Evolutionary conservation across 2,797 vertebrate species (phyloP), one percentile per base, ranked within the genome.

Genomic region (Champsocephalus esox): DNA sequence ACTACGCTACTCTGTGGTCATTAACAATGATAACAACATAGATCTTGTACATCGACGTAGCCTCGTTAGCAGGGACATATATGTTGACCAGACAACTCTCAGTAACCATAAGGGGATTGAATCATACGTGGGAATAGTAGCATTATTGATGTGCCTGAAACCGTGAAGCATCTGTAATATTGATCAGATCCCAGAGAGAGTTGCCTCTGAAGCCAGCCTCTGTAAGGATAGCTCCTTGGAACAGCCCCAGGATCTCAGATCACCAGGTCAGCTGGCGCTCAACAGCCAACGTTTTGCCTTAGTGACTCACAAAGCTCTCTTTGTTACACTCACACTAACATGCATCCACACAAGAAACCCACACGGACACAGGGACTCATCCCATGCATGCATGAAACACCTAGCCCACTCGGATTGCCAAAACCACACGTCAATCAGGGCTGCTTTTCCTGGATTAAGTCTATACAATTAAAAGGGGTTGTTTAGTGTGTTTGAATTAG

Each of bases 381-480:
- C 79, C 74, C 75, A 82, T 83, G 85, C 81, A 93, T 86, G 77
- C 81, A 86, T 86, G n/a, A 89, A 91, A 76, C 86, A 92, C 77
- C 64, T 28, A 43, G 69, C 76, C 61, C 66, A 82, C 73, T 38
- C 64, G 16, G 68, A 72, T 69, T 84, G 81, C 81, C 66, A 63
- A 77, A 61, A 75, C 71, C 68, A 52, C 52, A 88, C 84, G 89
- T 88, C 90, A 91, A 66, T 91, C 85, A 89, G 45, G 13, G 57
- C 48, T 41, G 56, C 56, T 71, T 73, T 75, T 61, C 7, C 56
- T 61, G 71, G 28, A 71, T 58, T 28, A 45, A 59, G 21, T 38
- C 34, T 38, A 38, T 9, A 9, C 6, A 38, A 38, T 38, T 38
- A 38, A 38, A 38, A 38, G 34, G 34, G 34, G 34, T 38, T 38